These are phyloP conservation scores for Elephas maximus DNA, from an alignment of 2,113 vertebrate species.

Conservation along the genomic window DNA sequence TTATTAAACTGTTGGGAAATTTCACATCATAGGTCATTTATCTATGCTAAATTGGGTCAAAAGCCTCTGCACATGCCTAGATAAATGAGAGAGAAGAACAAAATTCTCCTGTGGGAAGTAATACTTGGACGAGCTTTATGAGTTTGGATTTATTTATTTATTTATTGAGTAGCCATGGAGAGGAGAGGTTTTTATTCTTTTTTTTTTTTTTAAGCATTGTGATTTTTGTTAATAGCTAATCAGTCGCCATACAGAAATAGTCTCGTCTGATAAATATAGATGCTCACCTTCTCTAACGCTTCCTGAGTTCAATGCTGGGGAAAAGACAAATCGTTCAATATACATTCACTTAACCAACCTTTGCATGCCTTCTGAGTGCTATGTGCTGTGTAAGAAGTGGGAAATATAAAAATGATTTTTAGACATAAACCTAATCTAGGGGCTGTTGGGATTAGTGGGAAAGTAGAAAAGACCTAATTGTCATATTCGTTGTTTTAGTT, in stretches of 20 bases:
- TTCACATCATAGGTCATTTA: slow-evolving; percentile 95
- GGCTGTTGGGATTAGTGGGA: not conserved
- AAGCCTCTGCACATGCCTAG: slow-evolving; percentile 90
- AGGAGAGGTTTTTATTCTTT: slow-evolving; percentile 15
- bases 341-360: not conserved
- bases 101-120: slow-evolving; percentile 87
- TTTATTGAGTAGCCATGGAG: slow-evolving; percentile 57
- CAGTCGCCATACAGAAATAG: not conserved
- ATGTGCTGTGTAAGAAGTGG: not conserved
- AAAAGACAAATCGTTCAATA: not conserved
- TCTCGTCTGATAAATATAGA: slow-evolving; percentile 4
- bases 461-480: not conserved
- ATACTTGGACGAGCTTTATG: slow-evolving; percentile 84
- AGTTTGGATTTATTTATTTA: slow-evolving; percentile 84
- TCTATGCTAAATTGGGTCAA: slow-evolving; percentile 98
- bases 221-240: slow-evolving; percentile 50
- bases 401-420: not conserved
- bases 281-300: not conserved
- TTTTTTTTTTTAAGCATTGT: not conserved
- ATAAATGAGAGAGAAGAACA: slow-evolving; percentile 89
- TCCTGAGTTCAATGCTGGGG: not conserved
- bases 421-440: not conserved
- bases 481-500: not conserved
- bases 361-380: not conserved
- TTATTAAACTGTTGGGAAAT: slow-evolving; percentile 93